These are phyloP conservation scores for Gallinago solitaria DNA, from an alignment of 2,797 vertebrate species.

Conservation along the genomic window DNA sequence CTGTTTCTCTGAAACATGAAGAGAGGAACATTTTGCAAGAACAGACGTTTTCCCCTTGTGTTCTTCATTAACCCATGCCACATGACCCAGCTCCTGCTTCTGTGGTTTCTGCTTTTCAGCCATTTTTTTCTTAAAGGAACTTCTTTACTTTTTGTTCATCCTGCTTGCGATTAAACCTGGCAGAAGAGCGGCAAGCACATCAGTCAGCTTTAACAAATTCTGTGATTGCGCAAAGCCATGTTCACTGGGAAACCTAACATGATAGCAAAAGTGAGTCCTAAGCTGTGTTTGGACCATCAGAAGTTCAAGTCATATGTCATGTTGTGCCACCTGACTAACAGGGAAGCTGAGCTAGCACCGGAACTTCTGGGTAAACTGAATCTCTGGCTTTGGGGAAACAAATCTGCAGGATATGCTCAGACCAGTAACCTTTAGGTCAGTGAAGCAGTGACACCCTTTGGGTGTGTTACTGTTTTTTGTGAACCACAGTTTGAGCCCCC, in stretches of 20 bases:
- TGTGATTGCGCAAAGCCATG: background rate
- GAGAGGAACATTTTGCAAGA: background rate
- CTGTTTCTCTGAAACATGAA: background rate
- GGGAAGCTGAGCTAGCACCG: background rate
- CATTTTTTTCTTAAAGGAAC: background rate
- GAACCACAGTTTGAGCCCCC: background rate
- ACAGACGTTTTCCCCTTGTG: rapidly evolving
- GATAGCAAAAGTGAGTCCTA: background rate
- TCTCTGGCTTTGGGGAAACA: background rate
- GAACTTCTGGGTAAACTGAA: background rate
- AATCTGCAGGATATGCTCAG: background rate
- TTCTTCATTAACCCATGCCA: background rate
- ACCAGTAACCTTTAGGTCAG: background rate
- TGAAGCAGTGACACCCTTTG: background rate
- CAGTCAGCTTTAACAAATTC: background rate
- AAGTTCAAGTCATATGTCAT: background rate
- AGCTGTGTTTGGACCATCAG: background rate
- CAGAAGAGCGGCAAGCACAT: background rate
- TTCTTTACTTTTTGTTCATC: background rate
- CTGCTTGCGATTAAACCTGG: background rate
- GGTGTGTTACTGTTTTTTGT: background rate
- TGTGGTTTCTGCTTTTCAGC: background rate
- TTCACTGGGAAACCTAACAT: background rate
- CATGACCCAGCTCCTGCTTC: background rate
- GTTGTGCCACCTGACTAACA: background rate